Evolutionary conservation across 2,797 vertebrate species (phyloP), one percentile per base, ranked within the genome.

Genomic region (Pogoniulus pusillus): DNA sequence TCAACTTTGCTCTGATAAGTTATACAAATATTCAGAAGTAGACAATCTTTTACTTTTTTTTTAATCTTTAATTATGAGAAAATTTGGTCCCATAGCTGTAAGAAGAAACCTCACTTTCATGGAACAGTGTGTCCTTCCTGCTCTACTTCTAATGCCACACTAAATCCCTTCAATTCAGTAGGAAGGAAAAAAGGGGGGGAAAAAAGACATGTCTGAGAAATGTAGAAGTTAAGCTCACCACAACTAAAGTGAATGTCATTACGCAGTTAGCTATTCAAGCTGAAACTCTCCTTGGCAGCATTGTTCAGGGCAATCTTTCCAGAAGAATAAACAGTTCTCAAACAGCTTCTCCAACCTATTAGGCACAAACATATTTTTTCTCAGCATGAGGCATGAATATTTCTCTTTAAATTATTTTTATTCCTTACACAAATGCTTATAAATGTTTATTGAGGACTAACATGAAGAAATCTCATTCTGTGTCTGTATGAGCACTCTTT

Each of bases 261-360:
- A 75, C 72, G 60, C 22, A 91, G 26, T 54, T 58, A 78, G 65
- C 45, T 87, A 93, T 91, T 93, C 91, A 92, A 90, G 91, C 91
- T 95, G 93, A 94, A 96, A 94, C 59, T 94, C 89, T 95, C 95
- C 95, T 96, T 96, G 95, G 77, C 87, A 91, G 57, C 24, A 45
- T 60, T 26, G 62, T 83, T 58, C 79, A 90, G 87, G 92, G 85
- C 90, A 96, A 96, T 95, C 75, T 95, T 96, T 96, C 94, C 95
- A 79, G 89, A 88, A 95, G 95, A 96, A 97, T 97, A 95, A 96
- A 93, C 92, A 92, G 85, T 95, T 95, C 85, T 95, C 3, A 8
- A 94, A 82, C 59, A 95, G 86, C 93, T 92, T 92, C 84, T 95
- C 64, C 91, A 60, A 91, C 90, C 53, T 95, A 63, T 89, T 90